Base-by-base conservation (phyloP, 2,797 vertebrate species). In the Acrossocheilus wenchowensis region DNA sequence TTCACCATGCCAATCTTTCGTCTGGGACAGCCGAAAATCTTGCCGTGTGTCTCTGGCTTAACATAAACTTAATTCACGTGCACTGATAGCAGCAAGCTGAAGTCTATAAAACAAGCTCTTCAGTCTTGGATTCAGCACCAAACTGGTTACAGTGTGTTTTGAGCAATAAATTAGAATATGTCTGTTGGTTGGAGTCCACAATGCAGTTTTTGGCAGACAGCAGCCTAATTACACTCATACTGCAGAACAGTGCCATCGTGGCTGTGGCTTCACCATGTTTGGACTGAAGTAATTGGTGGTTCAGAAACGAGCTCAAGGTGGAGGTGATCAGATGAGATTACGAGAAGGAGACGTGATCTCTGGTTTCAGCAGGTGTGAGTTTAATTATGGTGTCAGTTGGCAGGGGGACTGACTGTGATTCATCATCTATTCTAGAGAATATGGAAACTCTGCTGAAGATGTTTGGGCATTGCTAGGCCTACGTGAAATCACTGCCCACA, bases 301-400 rank as follows among this genome's bases (percentile, higher is more conserved):
- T 69, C 19, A 52, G 11, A 81, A 81, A 81, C 6, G 5, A 69
- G 64, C 45, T 71, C 62, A 68, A 52, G 80, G 64, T 80, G 23
- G 14, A 80, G n/a, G 14, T 64, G 57, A 43, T 68, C 43, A 68
- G 62, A 36, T 48, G 30, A 15, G 43, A 36, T 69, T 52, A 81
- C 6, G 11, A 19, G 43, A 36, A 1, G 79, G 43, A 81, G 62
- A 12, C 12, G 21, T 52, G 80, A 81, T 81, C 60, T 68, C 41
- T 81, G 62, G 10, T 52, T 81, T 81, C 80, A 69, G 66, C 64
- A 81, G 80, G 62, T 81, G 41, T 69, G 80, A n/a, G 64, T 68
- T 68, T 69, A 71, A 81, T 52, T 36, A 62, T 81, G 80, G 41
- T 23, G 41, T 81, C 43, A 68, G 17, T 14, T 81, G 78, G 78